Base-by-base conservation (phyloP, 2,797 vertebrate genomes). In the Neomorphus geoffroyi region DNA sequence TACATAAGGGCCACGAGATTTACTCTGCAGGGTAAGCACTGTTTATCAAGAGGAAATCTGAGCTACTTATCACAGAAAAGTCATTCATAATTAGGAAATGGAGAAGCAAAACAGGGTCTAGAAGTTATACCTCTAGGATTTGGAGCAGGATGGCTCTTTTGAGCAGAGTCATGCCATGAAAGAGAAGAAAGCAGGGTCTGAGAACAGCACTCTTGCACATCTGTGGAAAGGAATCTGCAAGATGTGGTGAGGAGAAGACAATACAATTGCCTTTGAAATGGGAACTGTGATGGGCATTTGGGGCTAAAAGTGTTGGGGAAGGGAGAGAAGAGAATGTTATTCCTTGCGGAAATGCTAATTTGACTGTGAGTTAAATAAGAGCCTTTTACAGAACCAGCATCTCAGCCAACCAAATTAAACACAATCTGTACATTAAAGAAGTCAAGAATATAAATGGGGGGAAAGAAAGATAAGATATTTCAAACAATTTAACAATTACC, bases 381-480 rank as follows among this genome's bases (percentile, higher is more conserved):
- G 23, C 27, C 15, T 81, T 46, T n/a, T 54, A 56, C 21, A 89
- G 71, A 81, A 46, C 48, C 2, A 4, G n/a, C 48, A 67, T 66
- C 33, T 46, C 50, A 71, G 23, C 43, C 30, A 79, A 86, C 32
- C 28, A 33, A 93, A 85, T 94, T 88, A 92, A 84, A 94, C 26
- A 30, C 73, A 92, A 73, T 90, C 86, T 75, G 37, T 88, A 37
- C 26, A 11, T 90, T 93, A 92, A 92, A 86, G 80, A 78, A 93
- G 48, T 67, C 6, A 35, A 80, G 88, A 94, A 85, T 88, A 88
- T 70, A 94, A 95, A 94, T 74, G 33, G 45, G 86, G 26, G 50
- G 61, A 88, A 67, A 27, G 33, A 87, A 45, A 97, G 88, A 92
- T 80, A 94, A 96, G 95, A 71, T 92, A 67, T 89, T 96, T 95